Percentiles rank a stretch among this genome's conserved stretches.
Conservation (phyloP, 2,113 vertebrate species). For the Orthochromis malagaraziensis region DNA sequence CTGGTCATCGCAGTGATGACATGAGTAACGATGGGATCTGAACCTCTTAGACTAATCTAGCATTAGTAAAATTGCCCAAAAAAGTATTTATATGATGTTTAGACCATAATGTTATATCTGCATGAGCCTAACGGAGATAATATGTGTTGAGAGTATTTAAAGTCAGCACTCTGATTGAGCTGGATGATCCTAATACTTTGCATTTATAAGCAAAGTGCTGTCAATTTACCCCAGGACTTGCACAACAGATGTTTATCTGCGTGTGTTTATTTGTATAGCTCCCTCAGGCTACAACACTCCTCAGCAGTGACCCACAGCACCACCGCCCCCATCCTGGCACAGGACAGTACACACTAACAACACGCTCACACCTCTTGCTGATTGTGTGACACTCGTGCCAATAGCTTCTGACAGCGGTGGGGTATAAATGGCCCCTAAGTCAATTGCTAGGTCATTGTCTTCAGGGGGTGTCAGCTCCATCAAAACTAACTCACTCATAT, state of each 20-base stretch:
- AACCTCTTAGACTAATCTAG: slow-evolving; percentile 40
- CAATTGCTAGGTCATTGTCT: slow-evolving; percentile 51
- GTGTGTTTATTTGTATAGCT: background rate
- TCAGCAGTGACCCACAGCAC: background rate
- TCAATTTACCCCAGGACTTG: background rate
- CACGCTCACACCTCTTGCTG: slow-evolving; percentile 14
- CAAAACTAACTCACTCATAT: background rate
- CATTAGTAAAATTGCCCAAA: slow-evolving; percentile 40
- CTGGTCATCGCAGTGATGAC: background rate
- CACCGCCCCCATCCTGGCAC: background rate
- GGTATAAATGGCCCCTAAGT: slow-evolving; percentile 44
- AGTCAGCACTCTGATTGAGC: slow-evolving; percentile 4
- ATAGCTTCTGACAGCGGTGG: slow-evolving; percentile 40
- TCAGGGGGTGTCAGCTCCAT: slow-evolving; percentile 26
- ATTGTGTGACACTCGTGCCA: slow-evolving; percentile 19
- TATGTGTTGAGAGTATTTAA: slow-evolving; percentile 18
- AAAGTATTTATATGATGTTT: slow-evolving; percentile 6
- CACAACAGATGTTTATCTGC: slow-evolving; percentile 34
- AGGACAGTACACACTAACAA: background rate
- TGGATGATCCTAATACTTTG: slow-evolving; percentile 21
- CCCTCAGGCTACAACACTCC: slow-evolving; percentile 11
- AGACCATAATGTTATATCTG: background rate
- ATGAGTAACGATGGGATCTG: background rate
- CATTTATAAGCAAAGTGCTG: background rate
- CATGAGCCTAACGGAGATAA: slow-evolving; percentile 5